A percentile compares a stretch with the other conserved stretches of the same genome.
These are phyloP conservation scores for Ormyrus rosae DNA, from an alignment of 2,888 invertebrate genomes.

Conservation along the genomic window DNA sequence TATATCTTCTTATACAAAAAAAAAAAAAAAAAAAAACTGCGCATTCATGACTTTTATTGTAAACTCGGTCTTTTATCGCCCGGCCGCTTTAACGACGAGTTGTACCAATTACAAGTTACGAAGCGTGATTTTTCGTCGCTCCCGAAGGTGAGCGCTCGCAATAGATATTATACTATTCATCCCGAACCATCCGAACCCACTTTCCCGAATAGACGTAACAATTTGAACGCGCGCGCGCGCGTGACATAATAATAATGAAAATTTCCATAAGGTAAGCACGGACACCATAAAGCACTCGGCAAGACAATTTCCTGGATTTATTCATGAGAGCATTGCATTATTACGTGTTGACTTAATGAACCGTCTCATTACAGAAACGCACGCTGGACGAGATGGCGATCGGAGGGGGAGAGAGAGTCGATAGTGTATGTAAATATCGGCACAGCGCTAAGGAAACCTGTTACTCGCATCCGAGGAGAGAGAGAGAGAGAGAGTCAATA, in stretches of 20 bases:
- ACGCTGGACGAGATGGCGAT: neutral
- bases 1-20: neutral
- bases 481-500: neutral
- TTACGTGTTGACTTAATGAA: conserved; percentile 49
- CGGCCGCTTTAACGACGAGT: no score
- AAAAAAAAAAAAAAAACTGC: neutral
- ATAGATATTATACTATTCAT: no score
- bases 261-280: neutral
- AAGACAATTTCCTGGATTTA: conserved; percentile 46
- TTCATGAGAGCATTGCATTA: conserved; percentile 40
- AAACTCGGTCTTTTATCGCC: no score
- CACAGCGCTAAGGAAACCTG: neutral
- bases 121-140: no score
- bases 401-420: neutral
- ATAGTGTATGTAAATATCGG: conserved; percentile 8
- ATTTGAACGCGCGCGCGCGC: no score
- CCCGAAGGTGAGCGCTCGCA: no score
- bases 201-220: no score
- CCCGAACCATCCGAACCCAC: no score
- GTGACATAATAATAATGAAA: no score
- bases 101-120: no score
- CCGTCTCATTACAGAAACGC: neutral
- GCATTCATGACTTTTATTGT: conserved; percentile 5
- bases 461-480: neutral
- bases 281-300: conserved; percentile 8